Evolutionary conservation across 2,113 vertebrate genomes (phyloP).

Genomic region (Petromus typicus): DNA sequence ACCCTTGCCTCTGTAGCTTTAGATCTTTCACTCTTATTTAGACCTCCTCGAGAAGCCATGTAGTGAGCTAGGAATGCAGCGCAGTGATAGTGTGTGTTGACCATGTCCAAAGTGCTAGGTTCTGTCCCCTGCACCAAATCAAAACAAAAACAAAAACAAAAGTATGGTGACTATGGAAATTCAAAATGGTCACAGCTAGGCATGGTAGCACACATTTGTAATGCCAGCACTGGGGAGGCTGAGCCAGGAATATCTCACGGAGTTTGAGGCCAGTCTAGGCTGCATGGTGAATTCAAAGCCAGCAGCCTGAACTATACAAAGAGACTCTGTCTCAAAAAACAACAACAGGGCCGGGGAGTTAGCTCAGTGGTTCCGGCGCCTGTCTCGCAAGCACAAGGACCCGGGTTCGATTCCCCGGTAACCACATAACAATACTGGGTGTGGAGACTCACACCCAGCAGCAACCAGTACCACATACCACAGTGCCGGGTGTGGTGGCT

Average conservation of each 20-base stretch:
- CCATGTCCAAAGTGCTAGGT: neutral
- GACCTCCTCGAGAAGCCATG: neutral
- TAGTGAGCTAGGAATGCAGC: neutral
- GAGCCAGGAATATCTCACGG: neutral
- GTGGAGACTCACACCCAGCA: no score
- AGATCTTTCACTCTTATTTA: neutral
- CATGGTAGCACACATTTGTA: neutral
- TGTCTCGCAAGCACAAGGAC: no score
- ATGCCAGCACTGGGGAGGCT: neutral
- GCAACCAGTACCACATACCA: no score
- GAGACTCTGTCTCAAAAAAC: neutral
- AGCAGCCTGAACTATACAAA: no score
- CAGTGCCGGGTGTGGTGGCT: neutral
- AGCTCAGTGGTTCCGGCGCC: no score
- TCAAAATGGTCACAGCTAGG: neutral
- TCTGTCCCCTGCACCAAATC: neutral
- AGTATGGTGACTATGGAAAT: neutral
- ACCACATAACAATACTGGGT: no score
- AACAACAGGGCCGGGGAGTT: no score
- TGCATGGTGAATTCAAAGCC: neutral
- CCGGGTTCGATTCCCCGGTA: no score
- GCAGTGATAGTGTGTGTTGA: neutral
- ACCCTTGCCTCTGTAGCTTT: neutral
- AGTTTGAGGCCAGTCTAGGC: neutral
- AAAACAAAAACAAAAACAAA: neutral